phyloP scores from a whole-genome alignment of 2,888 invertebrate species.

The Phaedon cochleariae region DNA sequence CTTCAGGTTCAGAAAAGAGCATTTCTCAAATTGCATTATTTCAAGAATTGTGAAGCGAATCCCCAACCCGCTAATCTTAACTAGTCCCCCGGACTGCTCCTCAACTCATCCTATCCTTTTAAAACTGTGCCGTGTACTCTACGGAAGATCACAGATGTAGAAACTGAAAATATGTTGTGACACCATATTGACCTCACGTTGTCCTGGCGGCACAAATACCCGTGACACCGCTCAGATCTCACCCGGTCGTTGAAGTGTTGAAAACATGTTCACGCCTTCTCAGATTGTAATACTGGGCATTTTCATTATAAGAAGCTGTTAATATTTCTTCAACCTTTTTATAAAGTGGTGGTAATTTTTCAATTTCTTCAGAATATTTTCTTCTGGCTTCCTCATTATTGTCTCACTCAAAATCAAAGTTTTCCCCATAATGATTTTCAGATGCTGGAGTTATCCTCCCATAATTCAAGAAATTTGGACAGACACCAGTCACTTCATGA shows the following conservation, averaged over 20 bases:
- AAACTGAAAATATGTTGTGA: not conserved
- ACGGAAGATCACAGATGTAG: not conserved
- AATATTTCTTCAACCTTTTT: no score
- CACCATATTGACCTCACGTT: slow-evolving; percentile 6
- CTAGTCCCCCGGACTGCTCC: slow-evolving; percentile 2
- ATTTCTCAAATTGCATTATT: slow-evolving; percentile 4
- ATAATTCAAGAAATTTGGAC: no score
- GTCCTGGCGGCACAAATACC: slow-evolving; percentile 8
- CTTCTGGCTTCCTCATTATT: no score
- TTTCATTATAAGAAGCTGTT: no score
- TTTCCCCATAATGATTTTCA: no score
- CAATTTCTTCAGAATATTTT: no score
- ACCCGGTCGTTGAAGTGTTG: slow-evolving; percentile 12
- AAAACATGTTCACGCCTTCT: no score
- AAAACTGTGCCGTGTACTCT: slow-evolving; percentile 8
- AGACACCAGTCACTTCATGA: no score
- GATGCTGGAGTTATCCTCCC: no score
- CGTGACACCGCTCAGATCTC: slow-evolving; percentile 10
- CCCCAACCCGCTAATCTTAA: slow-evolving; percentile 1
- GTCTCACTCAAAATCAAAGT: no score
- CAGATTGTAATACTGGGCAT: no score
- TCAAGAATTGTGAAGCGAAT: not conserved
- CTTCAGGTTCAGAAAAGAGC: not conserved
- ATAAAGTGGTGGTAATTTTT: no score
- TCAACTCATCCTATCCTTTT: slow-evolving; percentile 1